Conservation (phyloP, 1,140 invertebrate species). For the Holcopasites calliopsidis region DNA sequence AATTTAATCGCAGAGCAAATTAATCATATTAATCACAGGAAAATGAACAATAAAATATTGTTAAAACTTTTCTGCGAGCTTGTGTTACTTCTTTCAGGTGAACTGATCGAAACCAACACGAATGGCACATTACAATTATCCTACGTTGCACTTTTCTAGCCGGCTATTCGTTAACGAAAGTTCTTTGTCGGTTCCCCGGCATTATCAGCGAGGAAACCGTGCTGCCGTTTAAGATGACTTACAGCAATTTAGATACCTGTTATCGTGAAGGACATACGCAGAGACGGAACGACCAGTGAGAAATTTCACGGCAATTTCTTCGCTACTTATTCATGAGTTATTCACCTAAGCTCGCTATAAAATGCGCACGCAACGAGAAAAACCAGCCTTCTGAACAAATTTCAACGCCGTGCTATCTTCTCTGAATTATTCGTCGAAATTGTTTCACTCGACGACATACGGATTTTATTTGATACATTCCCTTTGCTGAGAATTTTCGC, state of each 20-base stretch:
- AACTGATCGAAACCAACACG: too few species aligned
- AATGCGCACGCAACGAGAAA: background rate
- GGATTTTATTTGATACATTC: too few species aligned
- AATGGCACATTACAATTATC: too few species aligned
- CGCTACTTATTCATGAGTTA: slow-evolving; percentile 39
- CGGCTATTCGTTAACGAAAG: background rate
- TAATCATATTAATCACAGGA: too few species aligned
- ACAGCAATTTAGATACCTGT: slow-evolving; percentile 42
- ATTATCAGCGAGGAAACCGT: background rate
- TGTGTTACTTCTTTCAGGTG: too few species aligned
- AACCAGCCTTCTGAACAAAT: slow-evolving; percentile 13
- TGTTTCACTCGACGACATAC: too few species aligned
- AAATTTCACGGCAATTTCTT: slow-evolving; percentile 29
- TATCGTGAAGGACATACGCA: slow-evolving; percentile 35
- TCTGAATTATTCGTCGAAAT: background rate
- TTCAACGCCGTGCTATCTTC: background rate
- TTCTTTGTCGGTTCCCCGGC: background rate
- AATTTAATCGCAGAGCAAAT: too few species aligned
- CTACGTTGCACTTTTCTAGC: too few species aligned
- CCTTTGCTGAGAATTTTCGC: too few species aligned
- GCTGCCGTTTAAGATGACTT: slow-evolving; percentile 30
- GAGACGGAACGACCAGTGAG: slow-evolving; percentile 1
- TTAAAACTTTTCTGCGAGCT: too few species aligned
- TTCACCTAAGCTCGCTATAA: slow-evolving; percentile 31
- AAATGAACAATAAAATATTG: too few species aligned